phyloP scores from a whole-genome alignment of 2,113 vertebrate species.

The Chlamydotis undulata region DNA sequence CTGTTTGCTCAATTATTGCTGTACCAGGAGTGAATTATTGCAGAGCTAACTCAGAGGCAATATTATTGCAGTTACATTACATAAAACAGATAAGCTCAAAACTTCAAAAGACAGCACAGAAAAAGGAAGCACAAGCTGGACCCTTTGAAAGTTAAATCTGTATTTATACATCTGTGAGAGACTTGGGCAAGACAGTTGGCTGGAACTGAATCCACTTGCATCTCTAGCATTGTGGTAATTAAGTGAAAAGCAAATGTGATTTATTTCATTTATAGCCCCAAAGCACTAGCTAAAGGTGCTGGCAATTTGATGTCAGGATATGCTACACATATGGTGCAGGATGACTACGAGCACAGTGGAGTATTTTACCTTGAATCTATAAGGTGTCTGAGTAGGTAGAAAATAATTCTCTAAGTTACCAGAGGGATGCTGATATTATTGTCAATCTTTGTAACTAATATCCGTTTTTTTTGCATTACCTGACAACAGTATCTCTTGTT shows the following conservation, averaged over 20 bases:
- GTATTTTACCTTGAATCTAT: slow-evolving; percentile 8
- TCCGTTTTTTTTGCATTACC: neutral
- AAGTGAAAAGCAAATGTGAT: slow-evolving; percentile 27
- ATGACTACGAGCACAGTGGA: neutral
- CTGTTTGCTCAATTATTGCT: slow-evolving; percentile 76
- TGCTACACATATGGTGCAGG: neutral
- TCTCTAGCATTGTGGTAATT: slow-evolving; percentile 18
- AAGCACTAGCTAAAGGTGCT: neutral
- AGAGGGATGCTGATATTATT: neutral
- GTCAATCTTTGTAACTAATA: neutral
- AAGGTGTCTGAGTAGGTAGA: neutral
- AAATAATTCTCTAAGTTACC: neutral
- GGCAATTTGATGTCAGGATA: neutral
- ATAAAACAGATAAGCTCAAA: slow-evolving; percentile 71
- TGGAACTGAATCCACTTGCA: slow-evolving; percentile 34
- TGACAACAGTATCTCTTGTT: neutral
- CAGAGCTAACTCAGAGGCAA: slow-evolving; percentile 65
- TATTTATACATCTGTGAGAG: slow-evolving; percentile 21
- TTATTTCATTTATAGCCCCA: slow-evolving; percentile 16
- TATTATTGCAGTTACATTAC: slow-evolving; percentile 70
- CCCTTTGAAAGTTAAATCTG: slow-evolving; percentile 72
- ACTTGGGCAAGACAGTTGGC: neutral
- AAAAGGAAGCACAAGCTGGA: slow-evolving; percentile 29
- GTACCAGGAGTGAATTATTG: slow-evolving; percentile 72
- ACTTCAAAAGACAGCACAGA: slow-evolving; percentile 47